Conservation (phyloP, 2,888 invertebrate genomes). For the Chouioia cunea region DNA sequence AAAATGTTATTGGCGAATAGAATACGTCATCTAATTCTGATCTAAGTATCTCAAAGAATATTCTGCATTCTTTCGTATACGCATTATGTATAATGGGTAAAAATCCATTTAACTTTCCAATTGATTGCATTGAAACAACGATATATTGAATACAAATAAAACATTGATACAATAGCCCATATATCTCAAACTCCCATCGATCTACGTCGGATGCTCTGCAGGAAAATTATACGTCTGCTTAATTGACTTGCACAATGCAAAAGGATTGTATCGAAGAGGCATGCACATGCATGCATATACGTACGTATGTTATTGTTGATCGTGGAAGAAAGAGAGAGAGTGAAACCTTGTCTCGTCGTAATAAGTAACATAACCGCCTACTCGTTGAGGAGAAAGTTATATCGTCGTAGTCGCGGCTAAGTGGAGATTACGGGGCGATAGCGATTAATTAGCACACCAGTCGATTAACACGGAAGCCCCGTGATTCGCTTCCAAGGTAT, state of each 20-base stretch:
- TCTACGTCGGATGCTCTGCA: not conserved
- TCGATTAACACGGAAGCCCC: slow-evolving; percentile 44
- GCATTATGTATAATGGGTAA: no score
- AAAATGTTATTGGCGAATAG: no score
- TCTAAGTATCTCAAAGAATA: no score
- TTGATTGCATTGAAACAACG: no score
- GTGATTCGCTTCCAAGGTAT: slow-evolving; percentile 28
- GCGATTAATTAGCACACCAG: slow-evolving; percentile 44
- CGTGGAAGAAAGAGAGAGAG: not conserved
- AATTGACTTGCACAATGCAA: slow-evolving; percentile 43
- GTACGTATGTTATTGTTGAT: not conserved
- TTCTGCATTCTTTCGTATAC: no score
- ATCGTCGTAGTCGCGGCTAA: not conserved
- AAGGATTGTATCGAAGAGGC: slow-evolving; percentile 14
- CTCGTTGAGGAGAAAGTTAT: no score
- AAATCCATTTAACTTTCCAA: no score
- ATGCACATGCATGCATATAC: no score
- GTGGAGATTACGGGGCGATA: slow-evolving; percentile 38
- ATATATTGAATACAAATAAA: no score
- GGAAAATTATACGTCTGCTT: slow-evolving; percentile 32
- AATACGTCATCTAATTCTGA: no score
- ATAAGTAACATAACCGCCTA: slow-evolving; percentile 1
- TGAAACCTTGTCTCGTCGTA: not conserved
- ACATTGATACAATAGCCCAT: slow-evolving; percentile 5
- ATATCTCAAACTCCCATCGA: not conserved